A percentile compares a stretch with the other conserved stretches of the same genome.
phyloP scores from a whole-genome alignment of 2,797 vertebrate genomes.

The Gallirallus australis region DNA sequence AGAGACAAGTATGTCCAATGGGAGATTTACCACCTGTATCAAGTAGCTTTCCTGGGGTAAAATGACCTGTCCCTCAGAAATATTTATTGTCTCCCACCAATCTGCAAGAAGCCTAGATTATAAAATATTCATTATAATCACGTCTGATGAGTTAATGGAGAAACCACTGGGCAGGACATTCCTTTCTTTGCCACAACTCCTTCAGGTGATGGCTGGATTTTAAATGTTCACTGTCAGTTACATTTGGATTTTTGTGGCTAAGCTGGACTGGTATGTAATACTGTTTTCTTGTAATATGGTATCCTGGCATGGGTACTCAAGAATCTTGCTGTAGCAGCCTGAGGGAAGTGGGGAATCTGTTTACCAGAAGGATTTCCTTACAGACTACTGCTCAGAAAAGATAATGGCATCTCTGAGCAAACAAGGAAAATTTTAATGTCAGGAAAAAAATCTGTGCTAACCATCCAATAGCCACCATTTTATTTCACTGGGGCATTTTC shows the following conservation, averaged over 20 bases:
- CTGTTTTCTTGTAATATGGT: not conserved
- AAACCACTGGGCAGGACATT: not conserved
- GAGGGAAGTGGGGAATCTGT: not conserved
- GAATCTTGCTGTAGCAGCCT: not conserved
- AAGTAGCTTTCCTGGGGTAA: not conserved
- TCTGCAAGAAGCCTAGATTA: not conserved
- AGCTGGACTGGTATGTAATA: not conserved
- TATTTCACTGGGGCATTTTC: not conserved
- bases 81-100: not conserved
- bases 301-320: not conserved
- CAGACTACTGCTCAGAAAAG: not conserved
- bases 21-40: not conserved
- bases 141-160: not conserved
- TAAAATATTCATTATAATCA: not conserved
- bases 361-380: not conserved
- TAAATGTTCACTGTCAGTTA: not conserved
- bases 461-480: not conserved
- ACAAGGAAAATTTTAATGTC: not conserved
- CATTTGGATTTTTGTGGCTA: not conserved
- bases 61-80: not conserved
- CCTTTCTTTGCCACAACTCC: not conserved
- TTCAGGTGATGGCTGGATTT: not conserved
- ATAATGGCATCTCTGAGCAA: not conserved
- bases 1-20: not conserved
- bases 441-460: not conserved